phyloP scores from a whole-genome alignment of 2,888 invertebrate genomes.

The Hipparchia sbordonii region DNA sequence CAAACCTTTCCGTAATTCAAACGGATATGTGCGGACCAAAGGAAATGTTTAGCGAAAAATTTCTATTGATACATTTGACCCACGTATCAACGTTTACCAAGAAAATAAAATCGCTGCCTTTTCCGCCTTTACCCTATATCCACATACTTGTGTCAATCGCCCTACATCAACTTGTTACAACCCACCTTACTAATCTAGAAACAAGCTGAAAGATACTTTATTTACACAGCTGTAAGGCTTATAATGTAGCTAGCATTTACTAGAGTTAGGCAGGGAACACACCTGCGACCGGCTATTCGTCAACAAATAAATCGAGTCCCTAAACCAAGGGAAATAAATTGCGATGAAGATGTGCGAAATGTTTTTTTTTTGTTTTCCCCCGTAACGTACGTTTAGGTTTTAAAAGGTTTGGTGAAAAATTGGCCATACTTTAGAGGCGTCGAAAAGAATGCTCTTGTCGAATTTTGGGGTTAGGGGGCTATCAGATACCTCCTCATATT shows the following conservation, averaged over 20 bases:
- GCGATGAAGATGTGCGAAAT: constrained; percentile 44
- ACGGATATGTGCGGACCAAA: background rate
- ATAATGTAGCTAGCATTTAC: background rate
- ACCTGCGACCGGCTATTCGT: constrained; percentile 41
- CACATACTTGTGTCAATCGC: constrained; percentile 48
- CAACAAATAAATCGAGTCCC: constrained; percentile 43
- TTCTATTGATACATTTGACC: constrained; percentile 31
- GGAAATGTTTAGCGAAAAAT: constrained; percentile 19
- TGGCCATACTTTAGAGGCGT: constrained; percentile 7
- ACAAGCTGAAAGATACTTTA: constrained; percentile 20
- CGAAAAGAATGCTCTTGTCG: constrained; percentile 5
- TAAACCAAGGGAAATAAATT: constrained; percentile 44
- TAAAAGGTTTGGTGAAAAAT: constrained; percentile 6
- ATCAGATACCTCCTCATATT: background rate
- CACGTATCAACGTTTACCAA: constrained; percentile 30
- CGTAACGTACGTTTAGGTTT: constrained; percentile 19
- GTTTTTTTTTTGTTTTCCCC: constrained; percentile 30
- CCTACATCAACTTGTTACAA: constrained; percentile 46
- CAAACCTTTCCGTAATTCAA: background rate
- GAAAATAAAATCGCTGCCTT: constrained; percentile 35
- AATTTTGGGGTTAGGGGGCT: background rate
- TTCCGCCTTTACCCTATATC: constrained; percentile 30
- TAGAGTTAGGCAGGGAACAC: constrained; percentile 30
- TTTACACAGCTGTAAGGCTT: background rate
- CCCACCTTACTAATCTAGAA: background rate